Evolutionary conservation across 2,113 vertebrate genomes (phyloP).

Genomic region (Grallaria varia): DNA sequence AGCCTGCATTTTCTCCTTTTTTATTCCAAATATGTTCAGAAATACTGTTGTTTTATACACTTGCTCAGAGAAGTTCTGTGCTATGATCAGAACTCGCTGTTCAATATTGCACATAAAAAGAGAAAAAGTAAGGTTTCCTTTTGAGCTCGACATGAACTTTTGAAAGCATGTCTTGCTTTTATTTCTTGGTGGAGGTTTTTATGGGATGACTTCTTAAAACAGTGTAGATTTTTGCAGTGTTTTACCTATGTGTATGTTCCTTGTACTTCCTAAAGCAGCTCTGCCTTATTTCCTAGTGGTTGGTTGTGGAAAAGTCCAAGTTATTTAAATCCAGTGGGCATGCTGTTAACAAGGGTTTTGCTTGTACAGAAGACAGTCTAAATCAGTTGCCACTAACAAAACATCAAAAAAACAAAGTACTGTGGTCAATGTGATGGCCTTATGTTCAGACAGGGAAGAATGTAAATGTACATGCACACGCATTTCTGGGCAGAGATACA

Average conservation of each 20-base stretch:
- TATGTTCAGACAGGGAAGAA: background rate
- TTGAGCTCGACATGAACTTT: background rate
- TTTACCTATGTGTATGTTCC: background rate
- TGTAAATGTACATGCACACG: fast-evolving
- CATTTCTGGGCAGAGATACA: fast-evolving
- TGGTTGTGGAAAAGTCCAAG: background rate
- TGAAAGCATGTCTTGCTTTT: background rate
- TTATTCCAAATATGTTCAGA: background rate
- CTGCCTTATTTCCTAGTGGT: background rate
- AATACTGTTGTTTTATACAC: background rate
- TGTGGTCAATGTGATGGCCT: background rate
- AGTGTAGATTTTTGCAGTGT: background rate
- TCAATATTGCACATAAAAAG: background rate
- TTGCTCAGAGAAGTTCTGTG: background rate
- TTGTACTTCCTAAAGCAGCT: background rate
- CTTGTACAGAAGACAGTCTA: background rate
- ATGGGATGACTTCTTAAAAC: background rate
- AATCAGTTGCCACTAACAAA: background rate
- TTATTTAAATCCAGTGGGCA: background rate
- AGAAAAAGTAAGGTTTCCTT: background rate
- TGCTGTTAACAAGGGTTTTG: background rate
- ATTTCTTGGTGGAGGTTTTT: background rate
- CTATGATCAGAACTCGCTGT: background rate
- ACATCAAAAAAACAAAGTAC: background rate
- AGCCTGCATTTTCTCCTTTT: background rate